These are phyloP conservation scores for Drosophila auraria DNA, from an alignment of 1,140 invertebrate species.

Conservation along the genomic window DNA sequence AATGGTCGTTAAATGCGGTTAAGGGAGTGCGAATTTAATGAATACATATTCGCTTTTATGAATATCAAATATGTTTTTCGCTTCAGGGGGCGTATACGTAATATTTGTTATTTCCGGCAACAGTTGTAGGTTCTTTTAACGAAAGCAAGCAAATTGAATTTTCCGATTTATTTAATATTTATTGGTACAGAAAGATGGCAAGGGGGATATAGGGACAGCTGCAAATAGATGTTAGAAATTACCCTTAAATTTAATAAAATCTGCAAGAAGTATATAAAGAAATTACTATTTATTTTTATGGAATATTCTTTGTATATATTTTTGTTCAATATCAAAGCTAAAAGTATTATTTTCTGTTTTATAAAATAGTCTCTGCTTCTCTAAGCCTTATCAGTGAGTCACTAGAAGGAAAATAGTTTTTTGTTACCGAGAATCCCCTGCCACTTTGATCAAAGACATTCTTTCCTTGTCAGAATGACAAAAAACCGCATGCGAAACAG, in stretches of 20 bases:
- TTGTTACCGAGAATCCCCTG: no score
- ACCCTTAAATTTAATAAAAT: background rate
- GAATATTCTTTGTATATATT: no score
- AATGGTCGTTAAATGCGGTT: conserved; percentile 18
- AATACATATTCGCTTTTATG: conserved; percentile 18
- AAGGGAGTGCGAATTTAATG: conserved; percentile 14
- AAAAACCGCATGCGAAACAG: conserved; percentile 9
- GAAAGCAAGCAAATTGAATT: background rate
- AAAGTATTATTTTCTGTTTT: background rate
- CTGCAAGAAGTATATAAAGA: background rate
- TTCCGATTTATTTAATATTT: background rate
- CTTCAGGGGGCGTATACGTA: background rate
- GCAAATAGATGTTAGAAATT: background rate
- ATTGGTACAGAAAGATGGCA: background rate
- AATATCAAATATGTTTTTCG: background rate
- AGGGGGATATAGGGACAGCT: no score
- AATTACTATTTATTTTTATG: background rate
- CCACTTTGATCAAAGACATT: conserved; percentile 14
- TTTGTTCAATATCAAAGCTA: no score
- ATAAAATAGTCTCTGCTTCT: no score
- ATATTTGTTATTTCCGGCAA: background rate
- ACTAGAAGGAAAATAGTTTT: background rate
- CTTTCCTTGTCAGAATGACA: background rate
- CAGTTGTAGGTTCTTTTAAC: background rate
- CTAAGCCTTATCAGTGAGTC: background rate